These are phyloP conservation scores for Drosophila parthenogenetica DNA, from an alignment of 2,888 invertebrate genomes.

Conservation along the genomic window DNA sequence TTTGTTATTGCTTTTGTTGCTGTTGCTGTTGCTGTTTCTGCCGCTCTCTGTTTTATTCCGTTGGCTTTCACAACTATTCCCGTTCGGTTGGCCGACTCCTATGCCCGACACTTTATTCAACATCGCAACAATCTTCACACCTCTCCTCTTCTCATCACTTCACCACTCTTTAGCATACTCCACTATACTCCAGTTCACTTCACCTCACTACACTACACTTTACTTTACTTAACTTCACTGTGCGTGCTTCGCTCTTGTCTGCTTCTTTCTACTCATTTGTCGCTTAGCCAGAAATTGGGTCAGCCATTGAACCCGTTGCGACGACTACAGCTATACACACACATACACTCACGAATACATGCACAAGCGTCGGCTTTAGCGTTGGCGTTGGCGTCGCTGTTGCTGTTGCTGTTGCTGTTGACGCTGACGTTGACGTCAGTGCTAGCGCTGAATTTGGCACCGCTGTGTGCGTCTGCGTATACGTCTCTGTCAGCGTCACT, in stretches of 20 bases:
- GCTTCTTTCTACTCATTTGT: slow-evolving; percentile 57
- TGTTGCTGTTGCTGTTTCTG: not conserved
- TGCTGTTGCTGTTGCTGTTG: slow-evolving; percentile 35
- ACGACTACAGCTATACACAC: slow-evolving; percentile 44
- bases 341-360: not conserved
- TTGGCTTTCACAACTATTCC: slow-evolving; percentile 74
- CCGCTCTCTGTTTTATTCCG: slow-evolving; percentile 10
- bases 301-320: slow-evolving; percentile 85
- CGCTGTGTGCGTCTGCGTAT: slow-evolving; percentile 4
- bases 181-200: slow-evolving; percentile 17
- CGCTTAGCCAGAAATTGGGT: slow-evolving; percentile 82
- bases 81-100: slow-evolving; percentile 42
- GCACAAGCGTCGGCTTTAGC: slow-evolving; percentile 21
- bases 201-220: slow-evolving; percentile 38
- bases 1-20: slow-evolving; percentile 4
- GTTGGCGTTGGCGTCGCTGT: too few relatives aligned
- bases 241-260: slow-evolving; percentile 62
- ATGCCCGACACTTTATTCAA: slow-evolving; percentile 28
- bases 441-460: slow-evolving; percentile 23
- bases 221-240: slow-evolving; percentile 38
- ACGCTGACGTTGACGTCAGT: slow-evolving; percentile 19
- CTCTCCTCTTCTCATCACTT: not conserved
- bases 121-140: slow-evolving; percentile 5
- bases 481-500: slow-evolving; percentile 19
- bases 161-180: slow-evolving; percentile 6